Base-by-base conservation (phyloP, 1,140 invertebrate species). In the Centruroides vittatus region DNA sequence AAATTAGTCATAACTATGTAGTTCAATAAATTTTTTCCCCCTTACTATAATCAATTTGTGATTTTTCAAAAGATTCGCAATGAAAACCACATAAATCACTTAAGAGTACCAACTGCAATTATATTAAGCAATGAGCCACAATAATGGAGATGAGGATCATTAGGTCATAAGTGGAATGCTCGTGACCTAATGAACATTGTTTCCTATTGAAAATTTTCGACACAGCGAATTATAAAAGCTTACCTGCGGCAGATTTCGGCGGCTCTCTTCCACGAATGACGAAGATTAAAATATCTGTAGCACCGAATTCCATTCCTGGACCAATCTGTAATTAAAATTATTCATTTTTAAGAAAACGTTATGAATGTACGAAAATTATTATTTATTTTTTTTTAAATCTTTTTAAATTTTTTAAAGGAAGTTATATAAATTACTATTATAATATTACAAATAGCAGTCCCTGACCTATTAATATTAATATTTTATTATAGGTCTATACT, bases 241-340 rank as follows among this genome's bases (percentile, higher is more conserved):
- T 81, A 94, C 90, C 89, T 88, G 80, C 87, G 85, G 79, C 91
- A 93, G 75, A 94, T 79, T 79, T 93, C 88, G 61, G 88, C 89
- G 64, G 90, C 89, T 79, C 89, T 92, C 78, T 89, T 87, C 89
- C 90, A 94, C 61, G 91, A 94, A 80, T 94, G 90, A 75, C 84
- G 86, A 70, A 93, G 93, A 76, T 89, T 91, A 79, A 93, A 93
- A 79, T 92, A 93, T 81, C 90, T 92, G 77, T 93, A 94, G 78
- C 91, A 94, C 75, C 92, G 82, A 71, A 93, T 82, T 68, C 88
- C 89, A 76, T 84, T 82, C 65, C 92, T 79, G 78, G 90, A 88
- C 91, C 91, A 94, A 72, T 88, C 91, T 93, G 81, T 59, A 81
- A 83, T 65, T 36, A 53, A 50, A 46, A 58, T 53, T 3, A n/a